Evolutionary conservation across 2,888 invertebrate species (phyloP).

Genomic region (Polydrusus cervinus): DNA sequence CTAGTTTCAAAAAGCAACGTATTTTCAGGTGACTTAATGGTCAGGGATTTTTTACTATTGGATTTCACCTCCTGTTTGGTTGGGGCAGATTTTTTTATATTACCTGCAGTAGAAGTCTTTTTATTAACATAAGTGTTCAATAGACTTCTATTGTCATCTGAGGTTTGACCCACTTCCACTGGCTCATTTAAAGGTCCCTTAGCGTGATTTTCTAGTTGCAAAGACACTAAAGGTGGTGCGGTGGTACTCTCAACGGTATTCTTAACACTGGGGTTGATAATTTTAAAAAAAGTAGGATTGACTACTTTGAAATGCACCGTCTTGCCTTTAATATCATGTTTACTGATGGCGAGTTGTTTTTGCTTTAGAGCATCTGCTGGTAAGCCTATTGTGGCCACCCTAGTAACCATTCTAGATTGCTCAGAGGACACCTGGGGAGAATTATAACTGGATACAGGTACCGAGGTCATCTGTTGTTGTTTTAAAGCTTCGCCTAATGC

Average conservation of each 20-base stretch:
- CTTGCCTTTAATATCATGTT: constrained; percentile 9
- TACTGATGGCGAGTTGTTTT: background rate
- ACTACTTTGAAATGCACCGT: constrained; percentile 12
- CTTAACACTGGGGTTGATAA: background rate
- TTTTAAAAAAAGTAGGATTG: background rate
- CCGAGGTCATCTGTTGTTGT: too few species aligned
- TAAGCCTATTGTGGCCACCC: too few species aligned
- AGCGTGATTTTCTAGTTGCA: background rate
- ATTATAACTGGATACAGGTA: too few species aligned
- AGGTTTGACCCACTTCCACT: background rate
- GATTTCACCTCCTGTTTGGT: background rate
- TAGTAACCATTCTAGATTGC: too few species aligned
- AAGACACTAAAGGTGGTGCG: constrained; percentile 3
- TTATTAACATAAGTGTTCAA: background rate
- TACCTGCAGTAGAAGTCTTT: background rate
- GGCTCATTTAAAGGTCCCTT: background rate
- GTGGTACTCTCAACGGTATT: background rate
- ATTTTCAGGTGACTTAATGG: background rate
- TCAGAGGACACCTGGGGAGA: too few species aligned
- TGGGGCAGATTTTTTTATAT: background rate
- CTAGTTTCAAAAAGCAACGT: background rate
- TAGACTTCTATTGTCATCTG: background rate
- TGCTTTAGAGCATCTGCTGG: background rate
- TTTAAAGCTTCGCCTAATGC: background rate
- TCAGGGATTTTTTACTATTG: background rate